Evolutionary conservation across 53 echinoderm and acorn worm genomes (phyloP).

Genomic region (Apostichopus leukothele): DNA sequence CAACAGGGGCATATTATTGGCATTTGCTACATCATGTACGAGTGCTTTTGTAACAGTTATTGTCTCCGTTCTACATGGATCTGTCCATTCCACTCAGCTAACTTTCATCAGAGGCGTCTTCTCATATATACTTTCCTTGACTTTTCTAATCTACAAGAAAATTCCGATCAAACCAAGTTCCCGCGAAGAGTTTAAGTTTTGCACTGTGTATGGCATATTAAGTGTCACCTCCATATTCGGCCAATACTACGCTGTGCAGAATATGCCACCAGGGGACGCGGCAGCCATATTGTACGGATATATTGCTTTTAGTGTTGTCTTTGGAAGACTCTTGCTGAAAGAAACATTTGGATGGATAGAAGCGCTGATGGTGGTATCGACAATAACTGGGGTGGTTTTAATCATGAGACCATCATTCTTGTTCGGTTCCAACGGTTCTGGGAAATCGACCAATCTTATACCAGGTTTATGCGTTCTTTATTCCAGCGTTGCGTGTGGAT

Average conservation of each 20-base stretch:
- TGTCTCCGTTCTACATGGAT: slow-evolving; percentile 31
- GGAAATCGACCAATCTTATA: background rate
- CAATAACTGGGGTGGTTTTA: slow-evolving; percentile 36
- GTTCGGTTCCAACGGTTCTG: slow-evolving; percentile 30
- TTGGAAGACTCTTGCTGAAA: slow-evolving; percentile 11
- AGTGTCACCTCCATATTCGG: slow-evolving; percentile 6
- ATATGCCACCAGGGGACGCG: slow-evolving; percentile 6
- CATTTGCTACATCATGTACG: background rate
- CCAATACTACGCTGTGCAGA: slow-evolving; percentile 39
- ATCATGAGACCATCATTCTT: slow-evolving; percentile 50
- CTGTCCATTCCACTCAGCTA: slow-evolving; percentile 18
- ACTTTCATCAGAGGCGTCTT: slow-evolving; percentile 31
- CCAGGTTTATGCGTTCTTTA: background rate
- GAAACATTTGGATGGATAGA: slow-evolving; percentile 9
- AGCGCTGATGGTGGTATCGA: background rate
- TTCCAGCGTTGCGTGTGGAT: background rate
- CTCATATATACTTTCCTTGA: slow-evolving; percentile 4
- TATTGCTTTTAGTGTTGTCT: slow-evolving; percentile 14
- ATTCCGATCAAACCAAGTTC: slow-evolving; percentile 1
- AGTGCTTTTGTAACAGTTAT: background rate
- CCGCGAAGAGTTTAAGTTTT: background rate
- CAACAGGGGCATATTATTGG: background rate
- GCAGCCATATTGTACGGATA: slow-evolving; percentile 14
- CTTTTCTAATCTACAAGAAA: slow-evolving; percentile 5
- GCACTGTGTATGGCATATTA: slow-evolving; percentile 21